phyloP scores from a whole-genome alignment of 2,797 vertebrate species.

The Molossus molossus region DNA sequence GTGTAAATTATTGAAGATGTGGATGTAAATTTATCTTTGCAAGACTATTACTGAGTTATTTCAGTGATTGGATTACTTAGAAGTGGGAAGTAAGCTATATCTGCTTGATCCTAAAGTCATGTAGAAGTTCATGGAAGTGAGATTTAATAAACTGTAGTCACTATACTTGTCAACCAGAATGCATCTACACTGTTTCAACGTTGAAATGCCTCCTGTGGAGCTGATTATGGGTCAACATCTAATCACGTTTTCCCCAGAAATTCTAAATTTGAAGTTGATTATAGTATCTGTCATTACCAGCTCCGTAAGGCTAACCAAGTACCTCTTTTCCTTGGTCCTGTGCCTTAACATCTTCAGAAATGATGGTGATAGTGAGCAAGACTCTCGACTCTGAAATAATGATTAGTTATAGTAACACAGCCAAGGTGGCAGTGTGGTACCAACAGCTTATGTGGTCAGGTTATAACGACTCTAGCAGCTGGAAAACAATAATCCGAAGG shows the following conservation, averaged over 20 bases:
- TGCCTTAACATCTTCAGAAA: conserved; percentile 33
- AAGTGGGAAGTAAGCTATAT: background rate
- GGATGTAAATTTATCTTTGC: background rate
- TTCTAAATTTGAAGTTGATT: conserved; percentile 15
- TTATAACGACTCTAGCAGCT: background rate
- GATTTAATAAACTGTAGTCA: background rate
- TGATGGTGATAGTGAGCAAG: background rate
- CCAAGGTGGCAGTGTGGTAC: background rate
- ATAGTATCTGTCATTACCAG: background rate
- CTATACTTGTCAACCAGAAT: conserved; percentile 30
- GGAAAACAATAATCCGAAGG: conserved; percentile 54
- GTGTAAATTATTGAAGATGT: background rate
- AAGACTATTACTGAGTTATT: conserved; percentile 48
- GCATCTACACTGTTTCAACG: background rate
- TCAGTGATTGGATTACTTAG: conserved; percentile 8
- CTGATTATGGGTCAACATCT: background rate
- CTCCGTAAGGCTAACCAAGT: background rate
- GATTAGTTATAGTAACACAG: background rate
- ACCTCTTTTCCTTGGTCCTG: background rate
- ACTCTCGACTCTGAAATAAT: background rate
- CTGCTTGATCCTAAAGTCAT: background rate
- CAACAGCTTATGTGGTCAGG: background rate
- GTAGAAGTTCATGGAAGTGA: background rate
- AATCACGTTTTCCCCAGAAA: background rate
- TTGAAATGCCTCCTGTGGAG: background rate